Evolutionary conservation across 2,888 invertebrate species (phyloP), one percentile per base, ranked within the genome.

Genomic region (Cantharis rustica): DNA sequence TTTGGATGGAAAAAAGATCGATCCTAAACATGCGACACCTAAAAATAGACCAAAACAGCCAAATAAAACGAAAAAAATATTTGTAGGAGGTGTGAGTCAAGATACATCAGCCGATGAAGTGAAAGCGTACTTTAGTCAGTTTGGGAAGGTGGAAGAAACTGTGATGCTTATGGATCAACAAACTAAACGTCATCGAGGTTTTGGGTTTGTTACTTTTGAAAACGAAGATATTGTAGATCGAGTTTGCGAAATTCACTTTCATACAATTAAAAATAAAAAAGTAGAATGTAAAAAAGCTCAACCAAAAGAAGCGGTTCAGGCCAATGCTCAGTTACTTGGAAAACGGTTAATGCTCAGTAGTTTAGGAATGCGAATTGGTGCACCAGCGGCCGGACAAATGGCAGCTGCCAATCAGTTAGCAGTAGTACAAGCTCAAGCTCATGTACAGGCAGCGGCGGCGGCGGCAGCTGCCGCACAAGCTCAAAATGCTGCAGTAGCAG

Each of bases 81-180:
- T 96, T 89, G 96, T 96, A 20, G 96, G 96, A 72, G 96, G 96
- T 75, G 96, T 96, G 78, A 96, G 96, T 75, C 96, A 96, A 88
- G 96, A 96, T 89, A 96, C 96, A 1, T 95, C 95, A 27, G 95
- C 95, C 72, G 96, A 96, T 75, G 96, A 96, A 88, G 96, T 96
- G 9, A 95, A 96, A 88, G 94, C 95, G 61, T 96, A 96, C 88
- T 96, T 96, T 91, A 93, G 93, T 81, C 96, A 96, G 88, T 96
- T 96, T 88, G 96, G 96, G 16, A 94, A 94, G 85, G 96, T 96
- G 16, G 96, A 96, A 86, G 96, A 96, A 88, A 95, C 96, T 26
- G 96, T 96, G 16, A 96, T 96, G 96, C 91, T 96, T 82, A 96
- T 96, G 96, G 96, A 96, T 87, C 96, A 96, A 89, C 96, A 96